phyloP scores from a whole-genome alignment of 2,113 vertebrate species.

The Conger conger region DNA sequence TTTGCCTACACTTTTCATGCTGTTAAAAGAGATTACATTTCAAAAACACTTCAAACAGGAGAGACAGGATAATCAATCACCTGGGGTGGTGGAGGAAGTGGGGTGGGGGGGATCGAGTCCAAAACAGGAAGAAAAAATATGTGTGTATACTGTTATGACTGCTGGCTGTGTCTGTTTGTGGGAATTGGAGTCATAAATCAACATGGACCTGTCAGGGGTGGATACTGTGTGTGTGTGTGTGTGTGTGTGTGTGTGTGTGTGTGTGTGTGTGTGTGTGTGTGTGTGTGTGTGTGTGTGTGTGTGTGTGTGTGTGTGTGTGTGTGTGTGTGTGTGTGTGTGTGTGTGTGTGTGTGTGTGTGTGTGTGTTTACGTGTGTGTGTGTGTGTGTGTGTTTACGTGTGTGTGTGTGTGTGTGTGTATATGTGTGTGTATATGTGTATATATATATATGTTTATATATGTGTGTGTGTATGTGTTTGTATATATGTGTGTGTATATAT shows the following conservation, averaged over 20 bases:
- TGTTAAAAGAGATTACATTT: slow-evolving; percentile 56
- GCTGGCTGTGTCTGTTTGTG: slow-evolving; percentile 60
- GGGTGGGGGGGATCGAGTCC: not conserved
- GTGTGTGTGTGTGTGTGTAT: not conserved
- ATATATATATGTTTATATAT: too few species aligned
- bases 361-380: too few species aligned
- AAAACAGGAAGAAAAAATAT: slow-evolving; percentile 24
- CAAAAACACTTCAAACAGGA: slow-evolving; percentile 67
- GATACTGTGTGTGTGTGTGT: not conserved
- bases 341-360: too few species aligned
- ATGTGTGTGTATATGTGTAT: too few species aligned
- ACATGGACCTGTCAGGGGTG: slow-evolving; percentile 57
- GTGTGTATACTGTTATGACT: slow-evolving; percentile 41
- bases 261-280: not conserved
- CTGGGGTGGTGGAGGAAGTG: slow-evolving; percentile 32
- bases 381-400: not conserved
- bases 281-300: too few species aligned
- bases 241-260: not conserved
- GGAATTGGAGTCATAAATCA: slow-evolving; percentile 70
- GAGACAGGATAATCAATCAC: slow-evolving; percentile 74
- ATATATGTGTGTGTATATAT: too few species aligned
- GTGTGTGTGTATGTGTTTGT: not conserved
- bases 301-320: too few species aligned
- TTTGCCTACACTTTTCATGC: slow-evolving; percentile 57
- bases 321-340: too few species aligned